These are phyloP conservation scores for Tokudaia tokunoshimensis DNA, from an alignment of 2,797 vertebrate species.

Conservation along the genomic window DNA sequence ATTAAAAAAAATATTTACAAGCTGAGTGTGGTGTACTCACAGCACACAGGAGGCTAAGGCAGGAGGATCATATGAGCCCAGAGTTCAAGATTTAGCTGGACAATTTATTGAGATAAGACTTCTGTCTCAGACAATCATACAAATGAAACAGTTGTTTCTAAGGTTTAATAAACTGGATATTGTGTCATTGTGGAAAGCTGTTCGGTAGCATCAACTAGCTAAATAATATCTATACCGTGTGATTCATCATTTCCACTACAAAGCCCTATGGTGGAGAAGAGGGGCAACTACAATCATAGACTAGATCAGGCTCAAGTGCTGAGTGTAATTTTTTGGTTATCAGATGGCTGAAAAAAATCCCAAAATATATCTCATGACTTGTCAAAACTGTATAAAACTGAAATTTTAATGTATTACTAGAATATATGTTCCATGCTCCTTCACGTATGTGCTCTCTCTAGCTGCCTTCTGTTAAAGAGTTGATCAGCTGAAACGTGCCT, in stretches of 20 bases:
- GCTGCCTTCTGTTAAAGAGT: neutral
- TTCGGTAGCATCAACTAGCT: neutral
- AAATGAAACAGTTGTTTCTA: neutral
- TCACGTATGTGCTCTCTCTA: neutral
- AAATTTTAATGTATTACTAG: neutral
- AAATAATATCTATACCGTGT: neutral
- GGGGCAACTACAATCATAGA: neutral
- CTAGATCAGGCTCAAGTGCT: neutral
- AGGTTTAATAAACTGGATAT: neutral
- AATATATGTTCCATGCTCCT: neutral
- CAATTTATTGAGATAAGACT: neutral
- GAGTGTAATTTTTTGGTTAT: conserved; percentile 9
- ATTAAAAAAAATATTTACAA: neutral
- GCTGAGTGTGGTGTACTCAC: neutral
- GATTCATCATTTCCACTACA: neutral
- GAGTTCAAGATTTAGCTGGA: neutral
- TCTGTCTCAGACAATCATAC: neutral
- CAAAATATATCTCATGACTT: neutral
- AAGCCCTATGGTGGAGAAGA: neutral
- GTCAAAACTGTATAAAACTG: conserved; percentile 3
- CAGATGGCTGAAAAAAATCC: neutral
- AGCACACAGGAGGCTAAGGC: neutral
- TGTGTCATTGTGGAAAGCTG: neutral
- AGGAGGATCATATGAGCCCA: neutral
- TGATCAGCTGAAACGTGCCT: too few species aligned